Evolutionary conservation across 2,888 invertebrate genomes (phyloP).

Genomic region (Acleris sparsana): DNA sequence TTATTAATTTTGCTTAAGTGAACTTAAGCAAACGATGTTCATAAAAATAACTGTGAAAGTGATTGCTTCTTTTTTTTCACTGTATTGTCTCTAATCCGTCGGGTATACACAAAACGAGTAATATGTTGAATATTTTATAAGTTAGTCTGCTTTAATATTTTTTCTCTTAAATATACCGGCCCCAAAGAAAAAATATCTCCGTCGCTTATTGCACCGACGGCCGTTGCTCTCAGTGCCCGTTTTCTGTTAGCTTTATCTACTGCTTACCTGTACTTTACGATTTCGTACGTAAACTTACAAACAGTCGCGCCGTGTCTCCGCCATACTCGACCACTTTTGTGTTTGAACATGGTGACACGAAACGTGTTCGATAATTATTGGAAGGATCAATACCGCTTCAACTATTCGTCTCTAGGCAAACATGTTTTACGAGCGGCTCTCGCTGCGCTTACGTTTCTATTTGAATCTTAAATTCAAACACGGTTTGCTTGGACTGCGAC

Average conservation of each 20-base stretch:
- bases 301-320: constrained; percentile 66
- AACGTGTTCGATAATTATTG: constrained; percentile 84
- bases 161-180: constrained; percentile 44
- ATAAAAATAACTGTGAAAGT: no score
- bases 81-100: no score
- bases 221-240: constrained; percentile 61
- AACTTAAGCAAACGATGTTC: no score
- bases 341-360: constrained; percentile 81
- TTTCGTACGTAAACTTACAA: constrained; percentile 77
- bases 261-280: constrained; percentile 74
- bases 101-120: no score
- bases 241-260: constrained; percentile 79
- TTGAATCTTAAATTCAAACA: constrained; percentile 76
- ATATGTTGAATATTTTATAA: no score
- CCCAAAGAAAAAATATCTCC: constrained; percentile 43
- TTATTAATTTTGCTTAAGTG: no score
- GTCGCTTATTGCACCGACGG: constrained; percentile 44
- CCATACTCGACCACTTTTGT: constrained; percentile 73
- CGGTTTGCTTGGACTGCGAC: constrained; percentile 65
- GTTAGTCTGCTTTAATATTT: no score
- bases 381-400: constrained; percentile 81
- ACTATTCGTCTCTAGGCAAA: constrained; percentile 77
- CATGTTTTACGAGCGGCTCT: constrained; percentile 74
- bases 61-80: no score
- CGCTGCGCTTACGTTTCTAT: constrained; percentile 73